Conservation (phyloP, 1,140 invertebrate species). For the Lepidostoma basale region DNA sequence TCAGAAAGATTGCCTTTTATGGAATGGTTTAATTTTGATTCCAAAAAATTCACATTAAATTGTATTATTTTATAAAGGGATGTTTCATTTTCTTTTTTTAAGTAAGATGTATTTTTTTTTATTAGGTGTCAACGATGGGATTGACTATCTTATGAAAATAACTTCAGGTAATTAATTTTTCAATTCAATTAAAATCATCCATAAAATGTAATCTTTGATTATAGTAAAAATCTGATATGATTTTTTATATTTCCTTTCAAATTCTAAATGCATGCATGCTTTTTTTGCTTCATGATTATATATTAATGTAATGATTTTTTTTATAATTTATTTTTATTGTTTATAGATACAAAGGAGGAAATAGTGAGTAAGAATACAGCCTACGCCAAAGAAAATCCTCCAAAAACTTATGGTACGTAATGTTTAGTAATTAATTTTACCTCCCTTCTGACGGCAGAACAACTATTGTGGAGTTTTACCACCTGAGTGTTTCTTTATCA, state of each 20-base stretch:
- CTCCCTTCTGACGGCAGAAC: no score
- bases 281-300: not conserved
- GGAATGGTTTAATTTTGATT: slow-evolving; percentile 17
- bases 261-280: not conserved
- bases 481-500: no score
- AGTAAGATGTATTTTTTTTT: slow-evolving; percentile 54
- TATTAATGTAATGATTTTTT: slow-evolving; percentile 33
- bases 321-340: slow-evolving; percentile 41
- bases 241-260: not conserved
- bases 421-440: no score
- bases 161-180: slow-evolving; percentile 64
- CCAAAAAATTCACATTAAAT: slow-evolving; percentile 9
- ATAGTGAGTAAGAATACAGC: slow-evolving; percentile 61
- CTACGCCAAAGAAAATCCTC: slow-evolving; percentile 54
- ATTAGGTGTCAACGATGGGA: slow-evolving; percentile 64
- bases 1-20: slow-evolving; percentile 43
- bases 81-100: not conserved
- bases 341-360: slow-evolving; percentile 61
- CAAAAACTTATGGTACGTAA: slow-evolving; percentile 47
- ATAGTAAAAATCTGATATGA: not conserved
- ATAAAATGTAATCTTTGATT: slow-evolving; percentile 30
- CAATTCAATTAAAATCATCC: slow-evolving; percentile 19
- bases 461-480: no score
- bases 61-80: no score
- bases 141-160: slow-evolving; percentile 65